phyloP scores from a whole-genome alignment of 1,140 invertebrate species.

The Nephotettix cincticeps region DNA sequence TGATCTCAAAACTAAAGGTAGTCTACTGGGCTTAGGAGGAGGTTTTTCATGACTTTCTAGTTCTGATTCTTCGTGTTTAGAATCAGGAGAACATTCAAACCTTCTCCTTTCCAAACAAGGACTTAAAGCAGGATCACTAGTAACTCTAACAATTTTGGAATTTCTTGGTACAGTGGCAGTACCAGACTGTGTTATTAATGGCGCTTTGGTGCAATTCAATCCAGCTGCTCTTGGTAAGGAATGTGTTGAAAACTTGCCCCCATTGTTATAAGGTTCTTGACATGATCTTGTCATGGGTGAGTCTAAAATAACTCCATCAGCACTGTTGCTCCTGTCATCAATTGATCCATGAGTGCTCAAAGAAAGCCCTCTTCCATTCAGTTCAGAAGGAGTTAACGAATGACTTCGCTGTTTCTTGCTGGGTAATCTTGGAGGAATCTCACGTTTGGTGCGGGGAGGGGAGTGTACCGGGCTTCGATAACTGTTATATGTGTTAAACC shows the following conservation, averaged over 20 bases:
- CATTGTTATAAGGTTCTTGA: constrained; percentile 22
- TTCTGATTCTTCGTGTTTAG: constrained; percentile 14
- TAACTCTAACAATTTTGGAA: constrained; percentile 48
- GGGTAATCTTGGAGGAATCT: constrained; percentile 59
- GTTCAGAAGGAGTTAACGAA: constrained; percentile 61
- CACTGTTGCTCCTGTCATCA: constrained; percentile 59
- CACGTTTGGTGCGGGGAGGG: constrained; percentile 55
- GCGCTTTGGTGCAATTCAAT: constrained; percentile 44
- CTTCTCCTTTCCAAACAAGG: constrained; percentile 49
- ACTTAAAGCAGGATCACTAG: constrained; percentile 57
- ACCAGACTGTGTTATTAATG: constrained; percentile 39
- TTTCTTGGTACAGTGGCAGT: constrained; percentile 41
- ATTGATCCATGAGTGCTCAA: constrained; percentile 39
- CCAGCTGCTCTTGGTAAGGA: constrained; percentile 53
- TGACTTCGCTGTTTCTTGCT: constrained; percentile 68
- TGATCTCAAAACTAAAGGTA: constrained; percentile 48
- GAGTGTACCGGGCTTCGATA: constrained; percentile 48
- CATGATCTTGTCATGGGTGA: constrained; percentile 15
- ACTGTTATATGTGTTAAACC: constrained; percentile 35
- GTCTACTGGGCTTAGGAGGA: constrained; percentile 52
- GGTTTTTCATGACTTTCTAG: constrained; percentile 38
- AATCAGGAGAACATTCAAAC: constrained; percentile 25
- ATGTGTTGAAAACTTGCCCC: constrained; percentile 55
- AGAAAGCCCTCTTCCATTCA: constrained; percentile 46
- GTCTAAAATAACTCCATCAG: constrained; percentile 59